phyloP scores from a whole-genome alignment of 2,113 vertebrate genomes.

The Myodes glareolus region DNA sequence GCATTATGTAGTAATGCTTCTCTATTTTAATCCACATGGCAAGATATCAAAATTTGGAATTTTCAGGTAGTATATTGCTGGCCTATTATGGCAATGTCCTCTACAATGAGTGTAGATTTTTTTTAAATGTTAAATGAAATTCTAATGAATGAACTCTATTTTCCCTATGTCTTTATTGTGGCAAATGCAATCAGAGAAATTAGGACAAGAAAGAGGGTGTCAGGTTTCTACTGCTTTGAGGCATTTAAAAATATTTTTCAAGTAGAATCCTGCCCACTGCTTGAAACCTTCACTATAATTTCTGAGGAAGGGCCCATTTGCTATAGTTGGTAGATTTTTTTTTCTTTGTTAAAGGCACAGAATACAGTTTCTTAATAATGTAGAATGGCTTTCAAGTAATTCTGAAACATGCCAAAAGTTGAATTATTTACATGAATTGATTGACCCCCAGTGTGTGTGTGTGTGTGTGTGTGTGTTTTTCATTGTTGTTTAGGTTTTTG shows the following conservation, averaged over 20 bases:
- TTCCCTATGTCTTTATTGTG: not conserved
- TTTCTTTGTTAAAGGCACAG: not conserved
- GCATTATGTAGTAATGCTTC: not conserved
- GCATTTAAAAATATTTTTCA: not conserved
- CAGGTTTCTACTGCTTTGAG: not conserved
- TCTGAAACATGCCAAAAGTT: not conserved
- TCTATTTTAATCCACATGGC: not conserved
- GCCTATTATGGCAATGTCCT: rapidly evolving
- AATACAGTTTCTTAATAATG: not conserved
- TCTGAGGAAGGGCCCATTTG: not conserved
- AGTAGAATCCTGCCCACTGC: no score
- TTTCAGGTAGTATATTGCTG: not conserved
- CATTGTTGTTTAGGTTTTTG: no score
- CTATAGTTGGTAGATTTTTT: not conserved
- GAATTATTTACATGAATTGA: not conserved
- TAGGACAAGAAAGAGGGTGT: not conserved
- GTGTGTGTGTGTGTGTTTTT: no score
- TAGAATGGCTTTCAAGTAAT: not conserved
- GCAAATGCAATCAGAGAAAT: not conserved
- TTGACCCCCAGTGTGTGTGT: no score
- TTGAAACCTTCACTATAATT: not conserved
- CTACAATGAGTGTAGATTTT: rapidly evolving
- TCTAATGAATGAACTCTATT: not conserved
- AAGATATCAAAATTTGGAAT: not conserved
- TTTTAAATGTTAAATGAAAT: not conserved